phyloP scores from a whole-genome alignment of 2,797 vertebrate species.

The Spinibarbus caldwelli region DNA sequence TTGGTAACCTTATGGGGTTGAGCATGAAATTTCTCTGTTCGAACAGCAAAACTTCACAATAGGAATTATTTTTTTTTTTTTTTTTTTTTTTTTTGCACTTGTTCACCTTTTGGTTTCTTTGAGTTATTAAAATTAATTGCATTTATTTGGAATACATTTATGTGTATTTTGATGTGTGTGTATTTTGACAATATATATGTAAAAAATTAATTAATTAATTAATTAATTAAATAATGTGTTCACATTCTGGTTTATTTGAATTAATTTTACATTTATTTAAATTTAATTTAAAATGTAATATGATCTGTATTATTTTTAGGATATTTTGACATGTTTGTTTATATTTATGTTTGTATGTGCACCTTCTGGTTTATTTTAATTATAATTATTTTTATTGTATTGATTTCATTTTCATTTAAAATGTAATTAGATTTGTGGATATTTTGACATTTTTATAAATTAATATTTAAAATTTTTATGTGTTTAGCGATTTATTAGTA shows the following conservation, averaged over 20 bases:
- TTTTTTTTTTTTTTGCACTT: background rate
- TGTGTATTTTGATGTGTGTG: too few species aligned
- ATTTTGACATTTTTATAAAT: too few species aligned
- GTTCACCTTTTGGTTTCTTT: background rate
- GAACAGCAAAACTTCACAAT: background rate
- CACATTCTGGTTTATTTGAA: background rate
- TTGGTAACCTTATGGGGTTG: slow-evolving; percentile 2
- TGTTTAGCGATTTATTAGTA: background rate
- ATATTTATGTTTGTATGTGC: background rate
- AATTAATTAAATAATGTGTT: too few species aligned
- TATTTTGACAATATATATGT: background rate
- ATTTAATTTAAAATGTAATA: background rate
- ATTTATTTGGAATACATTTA: background rate
- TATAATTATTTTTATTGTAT: background rate
- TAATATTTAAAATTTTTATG: background rate
- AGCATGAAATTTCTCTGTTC: background rate
- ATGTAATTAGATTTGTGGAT: background rate
- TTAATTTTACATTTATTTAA: background rate
- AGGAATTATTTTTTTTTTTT: background rate
- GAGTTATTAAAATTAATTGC: background rate
- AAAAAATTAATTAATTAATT: too few species aligned
- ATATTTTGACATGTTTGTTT: background rate
- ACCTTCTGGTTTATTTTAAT: background rate
- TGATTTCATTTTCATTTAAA: background rate
- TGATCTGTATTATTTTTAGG: background rate